phyloP scores from a whole-genome alignment of 1,140 invertebrate genomes.

The Rhyacophila brunnea region DNA sequence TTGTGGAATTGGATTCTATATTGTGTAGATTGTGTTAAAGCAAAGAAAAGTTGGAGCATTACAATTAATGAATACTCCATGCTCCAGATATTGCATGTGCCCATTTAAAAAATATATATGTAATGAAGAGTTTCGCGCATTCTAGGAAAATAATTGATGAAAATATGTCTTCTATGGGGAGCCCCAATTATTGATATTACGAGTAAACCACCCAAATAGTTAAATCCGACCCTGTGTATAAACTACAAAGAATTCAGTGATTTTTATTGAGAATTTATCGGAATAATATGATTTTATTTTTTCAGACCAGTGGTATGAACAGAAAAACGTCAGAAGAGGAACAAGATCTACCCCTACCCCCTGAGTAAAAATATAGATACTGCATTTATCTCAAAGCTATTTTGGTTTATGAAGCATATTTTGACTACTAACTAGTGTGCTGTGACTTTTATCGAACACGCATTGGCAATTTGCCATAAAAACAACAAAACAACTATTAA shows the following conservation, averaged over 20 bases:
- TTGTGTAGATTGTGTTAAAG: too few species aligned
- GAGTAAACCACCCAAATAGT: not conserved
- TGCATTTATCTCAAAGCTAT: not conserved
- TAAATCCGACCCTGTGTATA: not conserved
- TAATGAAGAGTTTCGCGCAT: too few species aligned
- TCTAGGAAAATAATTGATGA: not conserved
- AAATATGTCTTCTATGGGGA: not conserved
- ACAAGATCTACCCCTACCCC: slow-evolving; percentile 25
- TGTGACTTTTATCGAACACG: too few species aligned
- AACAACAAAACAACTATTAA: too few species aligned
- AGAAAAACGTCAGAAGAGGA: slow-evolving; percentile 26
- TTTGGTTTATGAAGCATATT: too few species aligned
- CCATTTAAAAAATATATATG: too few species aligned
- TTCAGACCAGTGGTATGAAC: slow-evolving; percentile 14
- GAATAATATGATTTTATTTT: not conserved
- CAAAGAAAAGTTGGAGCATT: too few species aligned
- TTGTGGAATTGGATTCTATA: too few species aligned
- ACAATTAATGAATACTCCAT: too few species aligned
- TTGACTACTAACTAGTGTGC: too few species aligned
- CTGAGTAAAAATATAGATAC: slow-evolving; percentile 19
- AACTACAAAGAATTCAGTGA: not conserved
- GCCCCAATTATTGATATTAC: not conserved
- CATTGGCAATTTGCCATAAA: too few species aligned
- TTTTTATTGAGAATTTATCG: not conserved
- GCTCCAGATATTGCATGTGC: too few species aligned